Percentiles rank a stretch among this genome's conserved stretches.
Conservation (phyloP, 1,140 invertebrate species). For the Ridgeia piscesae region DNA sequence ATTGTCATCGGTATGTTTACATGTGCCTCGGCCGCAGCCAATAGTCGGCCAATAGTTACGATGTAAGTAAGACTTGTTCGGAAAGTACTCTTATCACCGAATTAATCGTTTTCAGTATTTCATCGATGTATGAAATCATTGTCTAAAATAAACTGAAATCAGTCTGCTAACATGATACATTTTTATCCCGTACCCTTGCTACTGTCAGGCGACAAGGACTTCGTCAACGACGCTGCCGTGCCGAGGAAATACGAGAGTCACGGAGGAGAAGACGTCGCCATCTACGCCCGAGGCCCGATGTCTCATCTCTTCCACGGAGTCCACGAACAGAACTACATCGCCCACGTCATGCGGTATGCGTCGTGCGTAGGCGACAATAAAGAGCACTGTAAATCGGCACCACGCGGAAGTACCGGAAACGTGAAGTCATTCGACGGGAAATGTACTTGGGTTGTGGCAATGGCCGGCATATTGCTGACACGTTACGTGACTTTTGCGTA, state of each 20-base stretch:
- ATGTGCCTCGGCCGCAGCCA: too few species aligned
- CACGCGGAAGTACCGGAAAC: not conserved
- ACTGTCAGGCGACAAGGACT: not conserved
- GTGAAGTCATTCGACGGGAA: not conserved
- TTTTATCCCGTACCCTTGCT: too few species aligned
- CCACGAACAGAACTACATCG: conserved; percentile 89
- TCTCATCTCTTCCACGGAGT: conserved; percentile 85
- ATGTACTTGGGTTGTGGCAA: not conserved
- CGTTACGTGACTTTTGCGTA: not conserved
- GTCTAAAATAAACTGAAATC: too few species aligned
- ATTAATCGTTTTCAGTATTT: too few species aligned
- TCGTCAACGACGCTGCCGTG: conserved; percentile 58
- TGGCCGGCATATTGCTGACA: not conserved
- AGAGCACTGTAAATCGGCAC: conserved; percentile 24
- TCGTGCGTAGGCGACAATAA: conserved; percentile 55
- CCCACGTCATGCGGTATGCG: conserved; percentile 73
- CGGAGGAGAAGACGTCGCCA: conserved; percentile 54
- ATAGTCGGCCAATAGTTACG: too few species aligned
- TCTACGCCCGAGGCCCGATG: conserved; percentile 71
- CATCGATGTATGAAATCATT: too few species aligned
- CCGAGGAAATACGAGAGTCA: conserved; percentile 66
- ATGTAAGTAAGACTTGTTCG: too few species aligned
- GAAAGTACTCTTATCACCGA: too few species aligned
- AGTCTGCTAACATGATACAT: too few species aligned
- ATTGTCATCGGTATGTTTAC: too few species aligned